phyloP scores from a whole-genome alignment of 2,113 vertebrate species.

The Lutjanus erythropterus region DNA sequence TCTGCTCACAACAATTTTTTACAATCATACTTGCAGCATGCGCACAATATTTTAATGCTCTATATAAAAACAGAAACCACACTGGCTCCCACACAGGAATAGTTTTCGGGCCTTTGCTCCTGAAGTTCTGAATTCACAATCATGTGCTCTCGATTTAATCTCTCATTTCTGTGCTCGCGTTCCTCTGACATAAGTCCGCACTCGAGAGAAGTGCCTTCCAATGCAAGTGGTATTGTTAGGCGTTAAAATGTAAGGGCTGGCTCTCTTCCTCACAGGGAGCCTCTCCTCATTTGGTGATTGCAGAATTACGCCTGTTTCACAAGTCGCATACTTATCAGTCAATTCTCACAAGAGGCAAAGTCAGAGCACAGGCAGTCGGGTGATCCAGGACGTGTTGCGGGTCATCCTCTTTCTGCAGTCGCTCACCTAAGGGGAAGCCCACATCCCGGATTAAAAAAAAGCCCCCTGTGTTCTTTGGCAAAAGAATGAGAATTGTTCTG shows the following conservation, averaged over 20 bases:
- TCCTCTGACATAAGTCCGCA: constrained; percentile 11
- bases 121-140: constrained; percentile 8
- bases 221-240: neutral
- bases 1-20: neutral
- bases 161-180: constrained; percentile 4
- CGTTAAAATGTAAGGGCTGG: neutral
- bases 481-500: constrained; percentile 46
- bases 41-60: neutral
- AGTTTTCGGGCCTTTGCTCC: neutral
- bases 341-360: neutral
- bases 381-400: constrained; percentile 9
- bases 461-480: neutral
- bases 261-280: neutral
- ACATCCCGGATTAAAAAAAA: neutral
- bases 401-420: neutral
- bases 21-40: neutral
- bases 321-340: neutral
- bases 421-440: neutral
- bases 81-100: neutral
- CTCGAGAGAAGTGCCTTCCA: constrained; percentile 4
- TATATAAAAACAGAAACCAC: neutral
- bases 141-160: neutral
- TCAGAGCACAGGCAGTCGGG: neutral
- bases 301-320: constrained; percentile 1
- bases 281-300: constrained; percentile 14